Percentiles rank a stretch among this genome's conserved stretches.
Conservation (phyloP, 2,888 invertebrate genomes). For the Pyrrhia umbra region DNA sequence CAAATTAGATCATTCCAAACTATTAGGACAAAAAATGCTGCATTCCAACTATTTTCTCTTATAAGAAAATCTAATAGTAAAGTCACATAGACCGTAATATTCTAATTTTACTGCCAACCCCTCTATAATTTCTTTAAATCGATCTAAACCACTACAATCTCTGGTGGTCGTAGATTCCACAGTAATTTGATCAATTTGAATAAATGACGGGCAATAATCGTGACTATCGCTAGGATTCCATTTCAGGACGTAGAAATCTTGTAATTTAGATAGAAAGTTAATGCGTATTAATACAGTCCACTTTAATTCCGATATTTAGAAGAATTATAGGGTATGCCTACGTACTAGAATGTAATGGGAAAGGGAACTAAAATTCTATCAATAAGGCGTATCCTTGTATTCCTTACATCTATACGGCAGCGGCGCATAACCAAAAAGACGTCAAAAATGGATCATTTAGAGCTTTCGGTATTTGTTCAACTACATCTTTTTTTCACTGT, state of each 20-base stretch:
- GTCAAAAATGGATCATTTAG: constrained; percentile 66
- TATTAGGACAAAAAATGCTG: constrained; percentile 22
- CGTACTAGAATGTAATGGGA: not conserved
- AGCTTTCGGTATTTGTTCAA: constrained; percentile 63
- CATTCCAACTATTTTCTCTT: not conserved
- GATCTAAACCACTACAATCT: constrained; percentile 42
- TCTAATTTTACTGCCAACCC: constrained; percentile 50
- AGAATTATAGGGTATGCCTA: not conserved
- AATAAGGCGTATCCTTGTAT: constrained; percentile 15
- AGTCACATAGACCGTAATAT: constrained; percentile 40
- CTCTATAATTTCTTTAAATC: constrained; percentile 60
- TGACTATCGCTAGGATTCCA: constrained; percentile 71
- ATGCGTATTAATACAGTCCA: constrained; percentile 5
- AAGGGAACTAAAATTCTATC: not conserved
- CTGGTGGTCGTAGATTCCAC: constrained; percentile 65
- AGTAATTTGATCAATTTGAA: constrained; percentile 80
- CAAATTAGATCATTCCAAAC: constrained; percentile 36
- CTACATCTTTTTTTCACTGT: constrained; percentile 67
- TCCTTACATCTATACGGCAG: not conserved
- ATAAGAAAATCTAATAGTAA: constrained; percentile 12
- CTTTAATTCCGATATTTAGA: not conserved
- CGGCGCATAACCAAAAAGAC: constrained; percentile 42
- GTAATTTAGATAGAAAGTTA: constrained; percentile 56
- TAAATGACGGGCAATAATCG: constrained; percentile 72
- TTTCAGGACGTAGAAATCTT: constrained; percentile 59